Evolutionary conservation across 2,113 vertebrate genomes (phyloP).

Genomic region (Lota lota): DNA sequence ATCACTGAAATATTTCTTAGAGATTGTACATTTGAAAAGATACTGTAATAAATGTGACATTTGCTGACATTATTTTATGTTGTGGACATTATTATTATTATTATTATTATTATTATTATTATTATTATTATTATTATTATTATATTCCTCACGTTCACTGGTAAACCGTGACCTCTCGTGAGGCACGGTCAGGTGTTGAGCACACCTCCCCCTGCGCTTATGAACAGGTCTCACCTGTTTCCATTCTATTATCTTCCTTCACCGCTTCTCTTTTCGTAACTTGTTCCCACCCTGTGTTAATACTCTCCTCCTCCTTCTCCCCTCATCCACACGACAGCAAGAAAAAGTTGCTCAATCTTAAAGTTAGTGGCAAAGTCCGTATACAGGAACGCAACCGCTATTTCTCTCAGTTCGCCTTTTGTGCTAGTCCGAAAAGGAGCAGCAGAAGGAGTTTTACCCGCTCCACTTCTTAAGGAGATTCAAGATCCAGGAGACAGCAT

Average conservation of each 20-base stretch:
- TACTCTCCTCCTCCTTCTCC: conserved; percentile 6
- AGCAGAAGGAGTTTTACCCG: too few relatives aligned
- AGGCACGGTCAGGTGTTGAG: too few relatives aligned
- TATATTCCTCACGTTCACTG: too few relatives aligned
- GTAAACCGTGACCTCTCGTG: too few relatives aligned
- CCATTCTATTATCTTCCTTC: conserved; percentile 15
- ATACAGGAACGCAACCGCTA: conserved; percentile 22
- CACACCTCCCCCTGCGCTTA: neutral
- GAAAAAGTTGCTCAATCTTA: conserved; percentile 65
- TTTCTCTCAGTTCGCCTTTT: conserved; percentile 41
- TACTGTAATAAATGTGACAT: conserved; percentile 39
- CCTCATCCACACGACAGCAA: conserved; percentile 57
- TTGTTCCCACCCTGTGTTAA: conserved; percentile 8
- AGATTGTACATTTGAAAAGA: conserved; percentile 69
- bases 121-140: neutral
- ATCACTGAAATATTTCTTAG: conserved; percentile 39
- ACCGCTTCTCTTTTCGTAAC: conserved; percentile 49
- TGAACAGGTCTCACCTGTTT: conserved; percentile 75
- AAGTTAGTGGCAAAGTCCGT: conserved; percentile 61
- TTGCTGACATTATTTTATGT: conserved; percentile 15
- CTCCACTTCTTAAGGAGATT: too few relatives aligned
- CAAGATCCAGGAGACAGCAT: too few relatives aligned
- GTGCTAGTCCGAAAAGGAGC: too few relatives aligned
- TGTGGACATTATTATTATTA: neutral
- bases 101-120: neutral